A percentile compares a stretch with the other conserved stretches of the same genome.
Conservation (phyloP, 2,113 vertebrate species). For the Calidris pugnax region DNA sequence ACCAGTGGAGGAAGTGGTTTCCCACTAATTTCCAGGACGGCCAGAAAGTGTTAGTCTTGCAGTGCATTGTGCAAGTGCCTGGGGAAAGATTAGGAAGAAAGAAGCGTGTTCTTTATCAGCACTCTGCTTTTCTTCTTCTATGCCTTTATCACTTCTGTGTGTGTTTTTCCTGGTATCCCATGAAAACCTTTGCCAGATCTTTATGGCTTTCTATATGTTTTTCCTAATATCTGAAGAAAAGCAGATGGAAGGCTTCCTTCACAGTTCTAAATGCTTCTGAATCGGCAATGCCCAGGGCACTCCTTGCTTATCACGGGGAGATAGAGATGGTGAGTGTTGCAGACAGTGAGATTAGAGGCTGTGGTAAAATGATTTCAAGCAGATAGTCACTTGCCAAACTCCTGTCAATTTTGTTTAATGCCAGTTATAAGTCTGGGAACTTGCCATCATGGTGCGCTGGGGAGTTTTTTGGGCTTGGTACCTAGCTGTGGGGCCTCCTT, state of each 20-base stretch:
- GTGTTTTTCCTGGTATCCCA: background rate
- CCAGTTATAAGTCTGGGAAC: background rate
- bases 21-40: background rate
- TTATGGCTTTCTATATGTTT: background rate
- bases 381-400: background rate
- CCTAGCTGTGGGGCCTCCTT: background rate
- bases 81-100: background rate
- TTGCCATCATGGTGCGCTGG: background rate
- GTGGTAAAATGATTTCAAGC: background rate
- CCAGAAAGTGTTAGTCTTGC: background rate
- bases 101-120: background rate
- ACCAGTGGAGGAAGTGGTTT: background rate
- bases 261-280: background rate
- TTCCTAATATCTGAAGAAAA: background rate
- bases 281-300: background rate
- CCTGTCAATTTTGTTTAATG: background rate
- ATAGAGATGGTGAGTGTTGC: background rate
- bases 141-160: background rate
- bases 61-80: background rate
- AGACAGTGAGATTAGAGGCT: background rate
- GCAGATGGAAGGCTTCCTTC: background rate
- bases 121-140: background rate
- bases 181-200: background rate
- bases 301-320: background rate
- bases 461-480: background rate